These are phyloP conservation scores for Tillus elongatus DNA, from an alignment of 2,888 invertebrate species.

Conservation along the genomic window DNA sequence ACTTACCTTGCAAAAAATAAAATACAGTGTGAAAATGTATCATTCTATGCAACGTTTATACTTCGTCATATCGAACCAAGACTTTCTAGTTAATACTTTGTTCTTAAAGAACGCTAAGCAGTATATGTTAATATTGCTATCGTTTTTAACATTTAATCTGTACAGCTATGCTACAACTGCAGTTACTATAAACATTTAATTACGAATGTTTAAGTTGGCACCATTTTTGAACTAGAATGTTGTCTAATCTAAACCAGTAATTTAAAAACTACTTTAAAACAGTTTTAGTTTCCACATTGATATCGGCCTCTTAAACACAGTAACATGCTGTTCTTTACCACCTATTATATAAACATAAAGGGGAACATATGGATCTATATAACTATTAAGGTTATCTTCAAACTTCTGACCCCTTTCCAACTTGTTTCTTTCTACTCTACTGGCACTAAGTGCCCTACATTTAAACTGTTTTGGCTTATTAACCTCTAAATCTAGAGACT, in stretches of 20 bases:
- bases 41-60: too few relatives aligned
- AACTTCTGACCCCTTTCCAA: conserved; percentile 26
- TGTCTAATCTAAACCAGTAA: background rate
- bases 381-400: conserved; percentile 21
- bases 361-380: conserved; percentile 44
- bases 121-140: too few relatives aligned
- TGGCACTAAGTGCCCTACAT: conserved; percentile 49
- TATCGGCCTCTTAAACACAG: conserved; percentile 65
- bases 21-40: too few relatives aligned
- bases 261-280: conserved; percentile 27
- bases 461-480: conserved; percentile 22
- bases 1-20: too few relatives aligned
- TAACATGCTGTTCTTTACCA: conserved; percentile 70
- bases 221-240: background rate
- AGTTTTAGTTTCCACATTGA: conserved; percentile 71
- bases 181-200: too few relatives aligned
- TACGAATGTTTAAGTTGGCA: too few relatives aligned
- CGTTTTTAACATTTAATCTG: too few relatives aligned
- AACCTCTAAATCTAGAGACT: conserved; percentile 43
- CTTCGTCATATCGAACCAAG: too few relatives aligned
- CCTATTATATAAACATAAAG: conserved; percentile 64
- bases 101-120: too few relatives aligned
- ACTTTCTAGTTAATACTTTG: too few relatives aligned
- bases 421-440: conserved; percentile 44
- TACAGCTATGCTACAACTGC: too few relatives aligned